Evolutionary conservation across 2,797 vertebrate genomes (phyloP).

Genomic region (Schizopygopsis malacanthus): DNA sequence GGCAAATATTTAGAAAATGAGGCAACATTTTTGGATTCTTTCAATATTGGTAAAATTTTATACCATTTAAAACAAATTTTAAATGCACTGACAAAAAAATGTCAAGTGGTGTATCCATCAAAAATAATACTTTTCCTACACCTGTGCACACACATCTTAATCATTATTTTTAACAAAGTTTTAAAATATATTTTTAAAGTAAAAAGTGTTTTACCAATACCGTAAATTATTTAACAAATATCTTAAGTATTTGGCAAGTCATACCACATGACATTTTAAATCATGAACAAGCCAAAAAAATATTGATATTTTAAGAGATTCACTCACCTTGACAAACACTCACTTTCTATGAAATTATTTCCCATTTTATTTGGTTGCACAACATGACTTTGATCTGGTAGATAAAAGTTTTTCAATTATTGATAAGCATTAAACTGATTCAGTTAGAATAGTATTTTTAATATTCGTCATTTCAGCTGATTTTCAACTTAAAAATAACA

Average conservation of each 20-base stretch:
- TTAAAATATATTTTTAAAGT: background rate
- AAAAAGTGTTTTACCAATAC: background rate
- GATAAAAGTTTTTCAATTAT: background rate
- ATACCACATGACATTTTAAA: background rate
- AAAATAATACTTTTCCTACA: background rate
- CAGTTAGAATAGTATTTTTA: background rate
- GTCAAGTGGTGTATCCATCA: background rate
- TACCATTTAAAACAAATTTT: background rate
- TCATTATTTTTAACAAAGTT: background rate
- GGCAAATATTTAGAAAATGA: no score
- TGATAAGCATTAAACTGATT: background rate
- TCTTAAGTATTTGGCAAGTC: background rate
- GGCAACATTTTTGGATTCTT: no score
- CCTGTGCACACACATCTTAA: background rate
- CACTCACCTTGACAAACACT: background rate
- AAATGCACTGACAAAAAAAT: background rate
- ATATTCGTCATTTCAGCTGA: background rate
- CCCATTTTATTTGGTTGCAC: background rate
- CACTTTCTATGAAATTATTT: background rate
- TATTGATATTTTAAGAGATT: background rate
- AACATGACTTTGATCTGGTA: background rate
- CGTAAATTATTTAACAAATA: background rate
- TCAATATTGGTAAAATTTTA: background rate
- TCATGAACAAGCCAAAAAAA: background rate
- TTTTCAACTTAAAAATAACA: background rate